Evolutionary conservation across 2,113 vertebrate genomes (phyloP).

Genomic region (Typhlomys cinereus): DNA sequence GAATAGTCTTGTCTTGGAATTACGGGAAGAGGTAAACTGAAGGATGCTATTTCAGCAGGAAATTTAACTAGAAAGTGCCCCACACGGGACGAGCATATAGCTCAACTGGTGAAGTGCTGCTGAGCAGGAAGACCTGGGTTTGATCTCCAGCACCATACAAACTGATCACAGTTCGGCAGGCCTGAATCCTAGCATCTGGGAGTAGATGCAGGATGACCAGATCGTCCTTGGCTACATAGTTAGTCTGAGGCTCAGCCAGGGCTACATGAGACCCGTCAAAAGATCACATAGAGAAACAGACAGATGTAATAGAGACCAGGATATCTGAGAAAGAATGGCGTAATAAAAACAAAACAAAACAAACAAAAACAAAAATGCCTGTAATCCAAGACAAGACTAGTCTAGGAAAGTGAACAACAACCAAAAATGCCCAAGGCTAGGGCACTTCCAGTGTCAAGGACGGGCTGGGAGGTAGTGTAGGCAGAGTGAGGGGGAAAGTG

Average conservation of each 20-base stretch:
- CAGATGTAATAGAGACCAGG: background rate
- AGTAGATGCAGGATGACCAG: background rate
- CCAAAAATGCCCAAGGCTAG: no score
- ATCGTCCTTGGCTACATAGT: background rate
- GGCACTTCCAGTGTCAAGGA: no score
- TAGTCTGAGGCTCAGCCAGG: background rate
- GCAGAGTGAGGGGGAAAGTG: no score
- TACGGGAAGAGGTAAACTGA: background rate
- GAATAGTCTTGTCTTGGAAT: background rate
- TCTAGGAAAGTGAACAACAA: no score
- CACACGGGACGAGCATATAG: background rate
- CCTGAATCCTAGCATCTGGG: background rate
- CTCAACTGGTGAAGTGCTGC: background rate
- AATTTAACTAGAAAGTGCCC: background rate
- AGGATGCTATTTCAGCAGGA: background rate
- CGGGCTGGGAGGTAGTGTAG: no score
- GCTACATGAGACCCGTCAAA: background rate
- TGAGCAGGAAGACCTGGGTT: background rate
- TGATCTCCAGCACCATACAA: background rate
- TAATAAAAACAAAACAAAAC: background rate
- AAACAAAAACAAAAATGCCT: no score
- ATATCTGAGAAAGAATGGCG: background rate
- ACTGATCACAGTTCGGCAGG: no score
- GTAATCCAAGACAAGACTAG: no score
- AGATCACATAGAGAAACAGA: background rate